phyloP scores from a whole-genome alignment of 2,113 vertebrate genomes.

The Cynoglossus semilaevis region DNA sequence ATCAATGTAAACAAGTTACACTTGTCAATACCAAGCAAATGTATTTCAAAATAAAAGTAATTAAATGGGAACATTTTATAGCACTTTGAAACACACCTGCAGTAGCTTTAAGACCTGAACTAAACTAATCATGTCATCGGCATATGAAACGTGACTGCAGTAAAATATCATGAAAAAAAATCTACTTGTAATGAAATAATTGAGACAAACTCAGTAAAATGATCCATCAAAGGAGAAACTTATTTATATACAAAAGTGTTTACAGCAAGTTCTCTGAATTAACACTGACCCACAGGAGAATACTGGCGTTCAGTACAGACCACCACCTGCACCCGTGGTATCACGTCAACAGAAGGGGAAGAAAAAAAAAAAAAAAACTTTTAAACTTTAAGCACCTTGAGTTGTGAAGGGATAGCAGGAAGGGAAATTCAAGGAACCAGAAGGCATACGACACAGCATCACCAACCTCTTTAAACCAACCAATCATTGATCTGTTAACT shows the following conservation, averaged over 20 bases:
- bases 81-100: too few relatives aligned
- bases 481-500: slow-evolving; percentile 43
- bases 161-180: too few relatives aligned
- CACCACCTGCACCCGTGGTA: slow-evolving; percentile 49
- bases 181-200: background rate
- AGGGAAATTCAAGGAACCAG: slow-evolving; percentile 49
- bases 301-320: slow-evolving; percentile 54
- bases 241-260: slow-evolving; percentile 80
- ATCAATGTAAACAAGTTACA: too few relatives aligned
- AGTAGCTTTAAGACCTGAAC: too few relatives aligned
- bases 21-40: too few relatives aligned
- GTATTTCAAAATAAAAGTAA: too few relatives aligned
- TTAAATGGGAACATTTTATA: too few relatives aligned
- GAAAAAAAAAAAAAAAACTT: slow-evolving; percentile 22
- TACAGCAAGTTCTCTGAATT: slow-evolving; percentile 77
- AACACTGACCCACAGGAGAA: slow-evolving; percentile 51
- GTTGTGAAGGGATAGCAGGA: slow-evolving; percentile 55
- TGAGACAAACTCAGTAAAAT: slow-evolving; percentile 1
- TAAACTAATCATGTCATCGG: too few relatives aligned
- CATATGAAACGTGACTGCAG: too few relatives aligned
- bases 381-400: slow-evolving; percentile 73
- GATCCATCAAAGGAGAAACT: slow-evolving; percentile 67
- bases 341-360: slow-evolving; percentile 58
- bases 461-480: slow-evolving; percentile 64
- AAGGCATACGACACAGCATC: slow-evolving; percentile 76